Conservation (phyloP, 2,888 invertebrate genomes). For the Aricia artaxerxes region DNA sequence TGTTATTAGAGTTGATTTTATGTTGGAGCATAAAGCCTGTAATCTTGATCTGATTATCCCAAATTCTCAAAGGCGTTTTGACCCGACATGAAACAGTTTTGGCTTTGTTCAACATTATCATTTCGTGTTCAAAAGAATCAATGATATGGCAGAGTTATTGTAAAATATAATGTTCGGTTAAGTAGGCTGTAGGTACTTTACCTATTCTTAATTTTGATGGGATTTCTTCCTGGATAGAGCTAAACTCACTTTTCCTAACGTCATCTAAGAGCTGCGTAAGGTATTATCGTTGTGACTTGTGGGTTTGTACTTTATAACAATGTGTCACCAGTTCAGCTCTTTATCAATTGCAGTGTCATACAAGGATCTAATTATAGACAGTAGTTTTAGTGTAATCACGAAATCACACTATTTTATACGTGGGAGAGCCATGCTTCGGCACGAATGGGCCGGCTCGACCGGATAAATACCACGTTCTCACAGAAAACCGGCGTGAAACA, state of each 20-base stretch:
- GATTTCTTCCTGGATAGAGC: background rate
- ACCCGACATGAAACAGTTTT: background rate
- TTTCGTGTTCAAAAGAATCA: background rate
- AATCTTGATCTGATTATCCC: constrained; percentile 17
- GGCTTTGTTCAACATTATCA: background rate
- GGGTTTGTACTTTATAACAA: constrained; percentile 10
- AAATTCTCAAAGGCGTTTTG: constrained; percentile 27
- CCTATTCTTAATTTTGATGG: background rate
- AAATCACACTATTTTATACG: too few species aligned
- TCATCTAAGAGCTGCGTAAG: background rate
- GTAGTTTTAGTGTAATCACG: background rate
- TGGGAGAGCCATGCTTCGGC: too few species aligned
- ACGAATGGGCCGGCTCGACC: too few species aligned
- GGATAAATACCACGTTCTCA: too few species aligned
- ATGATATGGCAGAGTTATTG: background rate
- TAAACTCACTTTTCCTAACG: background rate
- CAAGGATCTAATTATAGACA: constrained; percentile 13
- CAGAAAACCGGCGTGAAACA: too few species aligned
- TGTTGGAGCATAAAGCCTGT: background rate
- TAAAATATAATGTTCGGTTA: background rate
- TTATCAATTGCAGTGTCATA: constrained; percentile 1
- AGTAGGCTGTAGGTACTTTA: background rate
- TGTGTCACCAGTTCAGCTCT: background rate
- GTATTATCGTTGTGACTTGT: too few species aligned
- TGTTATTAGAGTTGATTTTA: constrained; percentile 21